phyloP scores from a whole-genome alignment of 2,113 vertebrate species.

The Fulmarus glacialis region DNA sequence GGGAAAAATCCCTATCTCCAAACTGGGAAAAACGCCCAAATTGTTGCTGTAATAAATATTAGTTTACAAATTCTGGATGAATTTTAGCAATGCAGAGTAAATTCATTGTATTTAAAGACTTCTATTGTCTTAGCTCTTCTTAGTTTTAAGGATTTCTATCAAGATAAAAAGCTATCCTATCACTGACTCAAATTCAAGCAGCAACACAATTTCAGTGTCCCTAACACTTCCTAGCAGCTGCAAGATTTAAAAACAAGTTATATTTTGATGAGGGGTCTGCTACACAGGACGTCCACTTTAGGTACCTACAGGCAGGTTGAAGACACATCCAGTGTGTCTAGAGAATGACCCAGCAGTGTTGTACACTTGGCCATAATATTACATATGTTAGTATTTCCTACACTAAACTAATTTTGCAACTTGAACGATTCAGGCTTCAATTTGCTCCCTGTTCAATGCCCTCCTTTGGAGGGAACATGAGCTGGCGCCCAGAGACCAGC shows the following conservation, averaged over 20 bases:
- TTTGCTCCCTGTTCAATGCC: background rate
- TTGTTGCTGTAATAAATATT: background rate
- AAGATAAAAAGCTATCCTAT: background rate
- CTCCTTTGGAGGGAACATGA: background rate
- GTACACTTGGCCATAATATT: background rate
- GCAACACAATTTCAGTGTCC: background rate
- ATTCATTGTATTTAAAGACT: background rate
- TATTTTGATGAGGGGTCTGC: background rate
- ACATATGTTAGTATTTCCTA: background rate
- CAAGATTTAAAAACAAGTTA: background rate
- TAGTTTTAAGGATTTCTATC: background rate
- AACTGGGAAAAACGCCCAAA: background rate
- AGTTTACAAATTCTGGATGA: background rate
- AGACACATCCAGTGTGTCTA: background rate
- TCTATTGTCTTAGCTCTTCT: background rate
- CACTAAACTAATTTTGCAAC: background rate
- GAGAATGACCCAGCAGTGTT: background rate
- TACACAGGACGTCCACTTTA: accelerated
- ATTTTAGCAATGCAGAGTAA: background rate
- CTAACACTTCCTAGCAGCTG: background rate
- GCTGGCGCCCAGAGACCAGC: background rate
- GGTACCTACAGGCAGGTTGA: background rate
- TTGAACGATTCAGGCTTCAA: background rate
- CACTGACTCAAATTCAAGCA: background rate
- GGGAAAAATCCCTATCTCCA: background rate